phyloP scores from a whole-genome alignment of 2,888 invertebrate genomes.

The Julus scandinavius region DNA sequence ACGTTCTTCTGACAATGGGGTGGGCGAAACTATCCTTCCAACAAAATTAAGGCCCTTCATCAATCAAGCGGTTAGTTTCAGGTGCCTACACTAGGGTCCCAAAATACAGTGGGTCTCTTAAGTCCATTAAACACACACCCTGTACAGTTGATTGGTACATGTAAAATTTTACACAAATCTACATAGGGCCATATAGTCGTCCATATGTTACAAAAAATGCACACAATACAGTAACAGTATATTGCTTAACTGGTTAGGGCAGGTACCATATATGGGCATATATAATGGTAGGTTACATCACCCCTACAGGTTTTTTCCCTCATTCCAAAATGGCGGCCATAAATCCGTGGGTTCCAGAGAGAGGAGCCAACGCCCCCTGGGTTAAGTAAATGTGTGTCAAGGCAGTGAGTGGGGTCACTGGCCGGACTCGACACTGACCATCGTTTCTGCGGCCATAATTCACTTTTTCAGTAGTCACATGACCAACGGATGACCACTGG shows the following conservation, averaged over 20 bases:
- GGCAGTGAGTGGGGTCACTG: neutral
- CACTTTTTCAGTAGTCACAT: neutral
- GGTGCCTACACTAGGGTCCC: neutral
- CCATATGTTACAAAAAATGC: neutral
- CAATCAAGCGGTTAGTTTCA: slow-evolving; percentile 9
- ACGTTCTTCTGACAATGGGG: neutral
- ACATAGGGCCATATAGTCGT: no score
- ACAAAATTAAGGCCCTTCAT: neutral
- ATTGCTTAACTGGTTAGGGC: no score
- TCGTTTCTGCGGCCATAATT: neutral
- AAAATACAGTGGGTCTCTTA: neutral
- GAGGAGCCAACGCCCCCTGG: neutral
- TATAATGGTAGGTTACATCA: no score
- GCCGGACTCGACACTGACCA: neutral
- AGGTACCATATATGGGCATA: no score
- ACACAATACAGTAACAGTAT: neutral
- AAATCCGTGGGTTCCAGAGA: neutral
- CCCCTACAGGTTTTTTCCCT: no score
- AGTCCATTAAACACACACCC: no score
- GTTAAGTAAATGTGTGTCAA: slow-evolving; percentile 24
- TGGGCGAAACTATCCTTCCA: neutral
- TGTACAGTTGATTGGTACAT: no score
- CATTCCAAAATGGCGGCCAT: neutral
- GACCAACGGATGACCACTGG: neutral
- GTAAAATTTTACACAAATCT: no score